Conservation (phyloP, 1,140 invertebrate genomes). For the Aethina tumida region DNA sequence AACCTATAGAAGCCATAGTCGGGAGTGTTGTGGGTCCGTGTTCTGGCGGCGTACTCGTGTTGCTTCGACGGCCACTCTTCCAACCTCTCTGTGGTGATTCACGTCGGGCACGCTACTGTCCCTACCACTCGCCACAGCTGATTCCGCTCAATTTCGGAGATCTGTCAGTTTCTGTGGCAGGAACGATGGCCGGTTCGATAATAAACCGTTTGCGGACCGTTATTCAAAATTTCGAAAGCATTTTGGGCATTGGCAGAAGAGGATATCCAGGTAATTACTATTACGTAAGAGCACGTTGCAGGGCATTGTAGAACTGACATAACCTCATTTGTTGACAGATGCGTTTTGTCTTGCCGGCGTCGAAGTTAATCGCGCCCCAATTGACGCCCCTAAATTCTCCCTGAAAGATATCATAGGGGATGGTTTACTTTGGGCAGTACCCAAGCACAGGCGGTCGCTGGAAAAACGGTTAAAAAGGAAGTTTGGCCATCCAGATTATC, state of each 20-base stretch:
- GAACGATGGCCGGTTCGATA: constrained; percentile 15
- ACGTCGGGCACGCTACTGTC: constrained; percentile 8
- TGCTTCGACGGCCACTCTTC: constrained; percentile 3
- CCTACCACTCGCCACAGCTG: constrained; percentile 18
- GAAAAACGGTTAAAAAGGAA: constrained; percentile 63
- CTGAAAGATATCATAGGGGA: constrained; percentile 55
- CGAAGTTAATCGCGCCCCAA: constrained; percentile 22
- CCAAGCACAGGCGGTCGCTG: constrained; percentile 60
- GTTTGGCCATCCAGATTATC: constrained; percentile 53
- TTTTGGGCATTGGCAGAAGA: constrained; percentile 26
- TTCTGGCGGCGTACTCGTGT: too few relatives aligned
- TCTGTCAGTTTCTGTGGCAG: background rate
- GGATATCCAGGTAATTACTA: constrained; percentile 37
- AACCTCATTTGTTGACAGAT: constrained; percentile 33
- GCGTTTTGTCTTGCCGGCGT: constrained; percentile 27
- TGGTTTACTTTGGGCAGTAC: constrained; percentile 74
- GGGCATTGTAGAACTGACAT: constrained; percentile 11
- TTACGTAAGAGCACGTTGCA: constrained; percentile 26
- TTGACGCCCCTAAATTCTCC: constrained; percentile 11
- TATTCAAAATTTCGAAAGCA: constrained; percentile 32
- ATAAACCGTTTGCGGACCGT: constrained; percentile 29
- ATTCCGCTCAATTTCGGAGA: constrained; percentile 6
- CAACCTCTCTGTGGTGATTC: constrained; percentile 5
- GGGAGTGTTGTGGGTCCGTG: constrained; percentile 57
- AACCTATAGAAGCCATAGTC: constrained; percentile 67